phyloP scores from a whole-genome alignment of 2,113 vertebrate genomes.

The Paradisaea rubra region DNA sequence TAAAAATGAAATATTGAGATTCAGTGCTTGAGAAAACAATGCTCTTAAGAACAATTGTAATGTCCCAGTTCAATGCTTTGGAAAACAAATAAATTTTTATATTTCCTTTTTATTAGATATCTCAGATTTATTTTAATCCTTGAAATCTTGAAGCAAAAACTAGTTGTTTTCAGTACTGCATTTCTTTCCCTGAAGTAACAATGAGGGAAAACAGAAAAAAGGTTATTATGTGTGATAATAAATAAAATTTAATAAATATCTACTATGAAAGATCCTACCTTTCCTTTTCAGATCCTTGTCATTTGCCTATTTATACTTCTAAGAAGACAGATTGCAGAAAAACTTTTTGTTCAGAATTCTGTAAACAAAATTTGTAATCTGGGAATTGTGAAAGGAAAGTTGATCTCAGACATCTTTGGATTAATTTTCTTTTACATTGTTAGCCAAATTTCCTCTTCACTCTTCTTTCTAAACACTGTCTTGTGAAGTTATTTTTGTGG shows the following conservation, averaged over 20 bases:
- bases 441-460: not conserved
- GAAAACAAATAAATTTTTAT: not conserved
- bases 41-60: not conserved
- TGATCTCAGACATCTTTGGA: not conserved
- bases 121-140: not conserved
- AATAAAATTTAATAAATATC: not conserved
- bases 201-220: not conserved
- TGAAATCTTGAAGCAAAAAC: not conserved
- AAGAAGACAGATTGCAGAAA: not conserved
- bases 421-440: not conserved
- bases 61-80: not conserved
- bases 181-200: not conserved
- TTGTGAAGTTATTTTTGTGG: not conserved
- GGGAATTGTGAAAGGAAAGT: not conserved
- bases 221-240: not conserved
- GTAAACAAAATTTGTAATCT: not conserved
- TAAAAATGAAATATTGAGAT: not conserved
- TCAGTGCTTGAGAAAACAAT: not conserved
- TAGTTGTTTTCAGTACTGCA: not conserved
- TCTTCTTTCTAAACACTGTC: not conserved
- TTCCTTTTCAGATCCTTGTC: not conserved
- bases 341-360: not conserved
- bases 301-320: not conserved
- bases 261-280: not conserved
- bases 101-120: not conserved